Conservation (phyloP, 2,113 vertebrate species). For the Hypomesus transpacificus region DNA sequence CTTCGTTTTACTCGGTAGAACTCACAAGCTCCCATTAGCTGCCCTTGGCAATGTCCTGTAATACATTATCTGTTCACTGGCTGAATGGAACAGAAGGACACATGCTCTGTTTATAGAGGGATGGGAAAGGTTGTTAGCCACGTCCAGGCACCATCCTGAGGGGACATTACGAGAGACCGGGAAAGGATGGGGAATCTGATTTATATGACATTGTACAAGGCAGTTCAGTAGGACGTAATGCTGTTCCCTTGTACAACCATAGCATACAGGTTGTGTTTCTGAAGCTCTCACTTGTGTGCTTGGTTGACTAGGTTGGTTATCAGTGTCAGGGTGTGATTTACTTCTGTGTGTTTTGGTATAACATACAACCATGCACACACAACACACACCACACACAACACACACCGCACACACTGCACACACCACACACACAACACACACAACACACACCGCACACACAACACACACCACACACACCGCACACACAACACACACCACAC, state of each 20-base stretch:
- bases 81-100: conserved; percentile 14
- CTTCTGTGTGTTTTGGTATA: too few species aligned
- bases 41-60: conserved; percentile 16
- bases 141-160: conserved; percentile 29
- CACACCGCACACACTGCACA: too few species aligned
- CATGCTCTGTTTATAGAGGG: conserved; percentile 31
- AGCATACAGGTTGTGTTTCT: too few species aligned
- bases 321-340: too few species aligned
- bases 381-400: too few species aligned
- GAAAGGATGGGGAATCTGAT: conserved; percentile 16
- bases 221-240: background rate
- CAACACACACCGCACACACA: too few species aligned
- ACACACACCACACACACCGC: too few species aligned
- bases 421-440: too few species aligned
- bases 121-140: conserved; percentile 36
- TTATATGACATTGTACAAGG: background rate
- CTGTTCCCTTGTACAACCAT: too few species aligned
- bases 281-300: too few species aligned
- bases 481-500: too few species aligned
- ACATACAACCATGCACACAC: background rate
- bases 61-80: conserved; percentile 33
- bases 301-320: too few species aligned
- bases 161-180: background rate
- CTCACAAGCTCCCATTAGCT: conserved; percentile 9
- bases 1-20: conserved; percentile 21